phyloP scores from a whole-genome alignment of 2,888 invertebrate genomes.

The Epistrophe eligans region DNA sequence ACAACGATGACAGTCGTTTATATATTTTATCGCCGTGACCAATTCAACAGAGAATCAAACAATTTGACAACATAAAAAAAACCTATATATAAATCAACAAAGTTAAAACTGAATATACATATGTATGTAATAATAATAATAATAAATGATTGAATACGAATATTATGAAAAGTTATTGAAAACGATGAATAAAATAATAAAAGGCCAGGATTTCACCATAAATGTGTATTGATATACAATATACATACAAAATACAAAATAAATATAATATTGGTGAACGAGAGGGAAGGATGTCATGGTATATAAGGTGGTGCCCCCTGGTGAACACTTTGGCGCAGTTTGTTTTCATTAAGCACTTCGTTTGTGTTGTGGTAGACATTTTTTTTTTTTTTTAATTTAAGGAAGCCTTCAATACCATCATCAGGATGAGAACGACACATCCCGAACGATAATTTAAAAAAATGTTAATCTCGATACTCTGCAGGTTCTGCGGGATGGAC shows the following conservation, averaged over 20 bases:
- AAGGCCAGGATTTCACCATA: background rate
- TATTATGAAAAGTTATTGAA: slow-evolving; percentile 59
- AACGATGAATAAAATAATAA: slow-evolving; percentile 40
- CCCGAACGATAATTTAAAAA: slow-evolving; percentile 27
- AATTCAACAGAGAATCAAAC: slow-evolving; percentile 27
- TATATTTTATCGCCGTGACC: background rate
- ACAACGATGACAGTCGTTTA: slow-evolving; percentile 21
- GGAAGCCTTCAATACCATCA: background rate
- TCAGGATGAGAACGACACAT: slow-evolving; percentile 8
- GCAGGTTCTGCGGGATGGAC: background rate
- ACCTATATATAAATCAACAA: slow-evolving; percentile 2
- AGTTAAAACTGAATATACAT: slow-evolving; percentile 27
- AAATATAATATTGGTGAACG: background rate
- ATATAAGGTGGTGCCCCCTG: slow-evolving; percentile 15
- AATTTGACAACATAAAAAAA: slow-evolving; percentile 38
- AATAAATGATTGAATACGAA: slow-evolving; percentile 50
- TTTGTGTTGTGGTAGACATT: slow-evolving; percentile 22
- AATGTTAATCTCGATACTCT: slow-evolving; percentile 24
- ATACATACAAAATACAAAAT: background rate
- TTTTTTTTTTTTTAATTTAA: background rate
- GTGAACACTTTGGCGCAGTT: slow-evolving; percentile 37
- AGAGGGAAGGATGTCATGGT: background rate
- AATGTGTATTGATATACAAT: too few relatives aligned
- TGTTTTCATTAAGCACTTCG: slow-evolving; percentile 66
- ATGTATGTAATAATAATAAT: slow-evolving; percentile 27